A percentile compares a stretch with the other conserved stretches of the same genome.
These are phyloP conservation scores for Mirounga angustirostris DNA, from an alignment of 2,113 vertebrate species.

Conservation along the genomic window DNA sequence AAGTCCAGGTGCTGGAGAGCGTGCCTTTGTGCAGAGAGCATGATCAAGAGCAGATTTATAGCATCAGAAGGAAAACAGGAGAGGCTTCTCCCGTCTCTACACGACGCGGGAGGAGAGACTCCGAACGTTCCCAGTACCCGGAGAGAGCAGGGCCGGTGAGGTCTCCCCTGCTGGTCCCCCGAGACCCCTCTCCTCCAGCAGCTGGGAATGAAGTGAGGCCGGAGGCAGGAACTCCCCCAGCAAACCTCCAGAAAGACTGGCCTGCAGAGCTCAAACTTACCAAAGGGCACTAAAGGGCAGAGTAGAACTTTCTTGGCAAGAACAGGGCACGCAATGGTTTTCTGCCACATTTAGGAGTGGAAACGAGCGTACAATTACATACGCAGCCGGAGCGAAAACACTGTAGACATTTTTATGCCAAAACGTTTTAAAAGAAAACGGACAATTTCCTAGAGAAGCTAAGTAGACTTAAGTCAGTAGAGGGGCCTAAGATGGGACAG, in stretches of 20 bases:
- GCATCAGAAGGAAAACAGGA: not conserved
- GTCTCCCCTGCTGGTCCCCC: not conserved
- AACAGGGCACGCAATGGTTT: rapidly evolving
- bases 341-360: not conserved
- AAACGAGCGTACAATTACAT: too few relatives aligned
- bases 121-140: not conserved
- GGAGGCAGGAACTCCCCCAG: not conserved
- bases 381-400: rapidly evolving
- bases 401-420: too few relatives aligned
- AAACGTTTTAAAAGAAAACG: not conserved
- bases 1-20: not conserved
- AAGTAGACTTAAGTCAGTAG: not conserved
- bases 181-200: not conserved
- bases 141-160: not conserved
- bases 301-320: not conserved
- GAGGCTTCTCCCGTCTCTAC: not conserved
- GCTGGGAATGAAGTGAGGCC: not conserved
- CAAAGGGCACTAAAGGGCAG: not conserved
- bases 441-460: not conserved
- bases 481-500: not conserved
- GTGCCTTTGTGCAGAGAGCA: not conserved
- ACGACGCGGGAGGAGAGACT: not conserved
- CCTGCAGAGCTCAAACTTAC: not conserved
- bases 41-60: not conserved
- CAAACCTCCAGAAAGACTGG: not conserved